These are phyloP conservation scores for Antheraea pernyi DNA, from an alignment of 1,140 invertebrate genomes.

Conservation along the genomic window DNA sequence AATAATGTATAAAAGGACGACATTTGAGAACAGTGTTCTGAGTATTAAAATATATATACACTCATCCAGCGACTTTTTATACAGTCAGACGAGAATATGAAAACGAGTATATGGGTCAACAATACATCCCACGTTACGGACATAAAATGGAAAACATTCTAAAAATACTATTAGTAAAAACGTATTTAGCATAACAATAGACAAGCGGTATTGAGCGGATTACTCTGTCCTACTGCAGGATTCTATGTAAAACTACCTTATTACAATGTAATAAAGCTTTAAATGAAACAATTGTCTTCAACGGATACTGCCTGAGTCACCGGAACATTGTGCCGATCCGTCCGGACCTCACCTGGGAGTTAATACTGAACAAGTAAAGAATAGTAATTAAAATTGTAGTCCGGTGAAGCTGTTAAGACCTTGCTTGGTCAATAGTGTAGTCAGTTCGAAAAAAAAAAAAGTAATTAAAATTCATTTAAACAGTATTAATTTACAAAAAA, in stretches of 20 bases:
- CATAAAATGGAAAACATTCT: conserved; percentile 33
- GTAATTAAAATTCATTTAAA: conserved; percentile 21
- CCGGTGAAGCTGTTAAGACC: too few relatives aligned
- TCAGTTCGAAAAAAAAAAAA: too few relatives aligned
- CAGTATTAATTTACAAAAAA: background rate
- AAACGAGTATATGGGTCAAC: conserved; percentile 35
- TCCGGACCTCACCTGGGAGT: conserved; percentile 38
- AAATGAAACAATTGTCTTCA: conserved; percentile 13
- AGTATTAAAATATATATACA: conserved; percentile 2
- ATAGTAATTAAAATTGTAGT: conserved; percentile 41
- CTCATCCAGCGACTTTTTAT: background rate
- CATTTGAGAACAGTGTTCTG: background rate
- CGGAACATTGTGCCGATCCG: conserved; percentile 54
- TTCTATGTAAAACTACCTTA: conserved; percentile 1
- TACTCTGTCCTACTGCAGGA: background rate
- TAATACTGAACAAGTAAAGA: conserved; percentile 25
- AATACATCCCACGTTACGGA: conserved; percentile 29
- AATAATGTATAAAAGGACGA: background rate
- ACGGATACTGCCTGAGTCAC: conserved; percentile 54
- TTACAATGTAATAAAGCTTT: conserved; percentile 17
- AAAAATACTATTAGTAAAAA: conserved; percentile 38
- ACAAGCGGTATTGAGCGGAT: conserved; percentile 29
- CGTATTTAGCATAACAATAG: conserved; percentile 47
- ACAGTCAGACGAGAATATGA: conserved; percentile 4
- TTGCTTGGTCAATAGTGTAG: too few relatives aligned